Evolutionary conservation across 1,140 invertebrate genomes (phyloP).

Genomic region (silkworm (Bombyx mori)): ASM3026992v2 NC_085122.1:9874001-9874500

Average conservation of each 20-base stretch:
- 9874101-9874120: slow-evolving; percentile 95
- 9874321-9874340: too few species aligned
- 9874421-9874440: too few species aligned
- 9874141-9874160: slow-evolving; percentile 95
- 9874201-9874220: not conserved
- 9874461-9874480: too few species aligned
- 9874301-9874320: too few species aligned
- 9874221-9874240: not conserved
- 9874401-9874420: too few species aligned
- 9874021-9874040: slow-evolving; percentile 96
- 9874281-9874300: not conserved
- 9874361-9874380: too few species aligned
- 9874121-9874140: slow-evolving; percentile 98
- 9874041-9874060: slow-evolving; percentile 96
- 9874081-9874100: slow-evolving; percentile 97
- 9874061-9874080: slow-evolving; percentile 96
- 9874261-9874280: not conserved
- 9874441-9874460: too few species aligned
- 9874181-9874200: not conserved
- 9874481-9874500: slow-evolving; percentile 15
- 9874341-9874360: too few species aligned
- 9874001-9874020: slow-evolving; percentile 60
- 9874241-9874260: not conserved
- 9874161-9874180: slow-evolving; percentile 90
- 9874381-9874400: too few species aligned